phyloP scores from a whole-genome alignment of 2,888 invertebrate species.

The Synergus laeviventris region DNA sequence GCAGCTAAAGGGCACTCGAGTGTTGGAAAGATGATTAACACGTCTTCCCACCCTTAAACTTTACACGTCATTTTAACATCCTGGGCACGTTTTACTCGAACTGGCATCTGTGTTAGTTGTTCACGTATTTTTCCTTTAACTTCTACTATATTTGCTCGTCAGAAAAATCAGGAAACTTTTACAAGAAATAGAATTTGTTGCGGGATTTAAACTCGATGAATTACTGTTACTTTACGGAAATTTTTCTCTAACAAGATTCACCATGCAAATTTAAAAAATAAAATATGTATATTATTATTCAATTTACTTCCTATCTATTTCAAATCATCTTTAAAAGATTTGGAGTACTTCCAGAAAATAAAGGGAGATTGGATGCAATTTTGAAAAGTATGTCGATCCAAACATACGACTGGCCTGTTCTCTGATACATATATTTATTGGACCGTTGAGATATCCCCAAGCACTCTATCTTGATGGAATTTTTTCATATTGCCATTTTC shows the following conservation, averaged over 20 bases:
- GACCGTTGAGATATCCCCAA: constrained; percentile 9
- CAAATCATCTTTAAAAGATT: neutral
- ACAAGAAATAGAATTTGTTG: neutral
- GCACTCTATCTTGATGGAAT: constrained; percentile 30
- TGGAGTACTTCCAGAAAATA: neutral
- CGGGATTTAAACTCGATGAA: neutral
- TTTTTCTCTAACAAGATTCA: too few relatives aligned
- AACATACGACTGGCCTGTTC: neutral
- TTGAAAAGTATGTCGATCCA: neutral
- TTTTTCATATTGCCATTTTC: constrained; percentile 12
- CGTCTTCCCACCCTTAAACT: neutral
- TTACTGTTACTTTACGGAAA: too few relatives aligned
- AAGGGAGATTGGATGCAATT: constrained; percentile 3
- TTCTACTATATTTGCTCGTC: constrained; percentile 7
- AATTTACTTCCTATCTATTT: neutral
- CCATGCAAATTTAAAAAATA: too few relatives aligned
- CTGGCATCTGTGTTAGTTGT: neutral
- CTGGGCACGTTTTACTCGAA: constrained; percentile 14
- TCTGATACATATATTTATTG: constrained; percentile 16
- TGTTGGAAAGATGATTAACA: constrained; percentile 26
- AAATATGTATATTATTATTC: too few relatives aligned
- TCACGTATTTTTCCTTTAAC: neutral
- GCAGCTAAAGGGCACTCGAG: neutral
- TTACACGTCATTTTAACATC: constrained; percentile 13
- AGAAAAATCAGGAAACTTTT: neutral